Evolutionary conservation across 2,797 vertebrate genomes (phyloP).

Genomic region (Eremophila alpestris): DNA sequence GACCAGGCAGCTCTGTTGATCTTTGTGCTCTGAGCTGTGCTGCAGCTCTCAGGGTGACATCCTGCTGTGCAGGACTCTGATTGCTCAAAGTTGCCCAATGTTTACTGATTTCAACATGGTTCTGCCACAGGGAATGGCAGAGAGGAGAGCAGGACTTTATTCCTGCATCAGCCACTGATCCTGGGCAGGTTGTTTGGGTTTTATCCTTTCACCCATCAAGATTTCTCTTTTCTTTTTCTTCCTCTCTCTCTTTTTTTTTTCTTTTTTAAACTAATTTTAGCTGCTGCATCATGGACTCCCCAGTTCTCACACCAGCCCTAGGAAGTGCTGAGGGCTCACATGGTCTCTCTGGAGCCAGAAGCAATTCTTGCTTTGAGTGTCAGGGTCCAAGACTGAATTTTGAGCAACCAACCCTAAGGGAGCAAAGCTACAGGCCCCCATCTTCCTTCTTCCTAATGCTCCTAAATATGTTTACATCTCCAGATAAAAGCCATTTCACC

Average conservation of each 20-base stretch:
- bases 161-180: background rate
- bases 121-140: background rate
- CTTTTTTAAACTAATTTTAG: background rate
- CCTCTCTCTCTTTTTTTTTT: fast-evolving
- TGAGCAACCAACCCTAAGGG: background rate
- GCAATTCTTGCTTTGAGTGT: background rate
- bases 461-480: background rate
- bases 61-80: background rate
- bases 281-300: background rate
- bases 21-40: background rate
- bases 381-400: background rate
- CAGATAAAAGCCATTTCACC: background rate
- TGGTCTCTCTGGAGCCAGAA: background rate
- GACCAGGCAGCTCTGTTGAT: background rate
- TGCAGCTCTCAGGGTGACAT: background rate
- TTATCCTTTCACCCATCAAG: background rate
- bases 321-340: background rate
- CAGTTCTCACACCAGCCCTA: background rate
- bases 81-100: background rate
- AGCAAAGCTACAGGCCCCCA: background rate
- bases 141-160: background rate
- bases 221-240: background rate
- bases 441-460: background rate
- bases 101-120: conserved; percentile 19
- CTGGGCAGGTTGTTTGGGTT: background rate